Evolutionary conservation across 2,888 invertebrate genomes (phyloP).

Genomic region (Leucophora obtusa): DNA sequence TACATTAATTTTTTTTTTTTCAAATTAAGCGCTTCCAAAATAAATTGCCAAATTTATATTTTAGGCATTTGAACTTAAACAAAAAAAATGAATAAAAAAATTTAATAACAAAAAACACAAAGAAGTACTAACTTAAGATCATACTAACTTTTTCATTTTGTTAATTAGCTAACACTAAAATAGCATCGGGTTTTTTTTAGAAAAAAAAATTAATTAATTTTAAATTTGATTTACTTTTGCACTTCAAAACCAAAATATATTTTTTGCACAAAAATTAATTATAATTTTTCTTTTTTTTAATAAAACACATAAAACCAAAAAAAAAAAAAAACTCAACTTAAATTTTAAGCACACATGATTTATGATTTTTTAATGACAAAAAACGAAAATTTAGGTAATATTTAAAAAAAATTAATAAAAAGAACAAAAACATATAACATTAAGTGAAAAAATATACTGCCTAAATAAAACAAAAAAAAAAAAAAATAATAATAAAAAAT

Average conservation of each 20-base stretch:
- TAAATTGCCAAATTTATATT: constrained; percentile 78
- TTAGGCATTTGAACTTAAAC: constrained; percentile 54
- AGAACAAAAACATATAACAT: constrained; percentile 56
- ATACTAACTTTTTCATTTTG: constrained; percentile 25
- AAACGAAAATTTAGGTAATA: constrained; percentile 54
- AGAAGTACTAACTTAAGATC: constrained; percentile 26
- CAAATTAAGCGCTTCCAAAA: constrained; percentile 77
- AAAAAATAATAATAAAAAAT: constrained; percentile 36
- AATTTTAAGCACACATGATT: constrained; percentile 56
- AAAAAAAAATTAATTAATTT: constrained; percentile 27
- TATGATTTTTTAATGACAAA: constrained; percentile 56
- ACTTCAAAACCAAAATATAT: constrained; percentile 55
- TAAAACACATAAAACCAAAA: constrained; percentile 39
- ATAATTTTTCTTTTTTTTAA: constrained; percentile 54
- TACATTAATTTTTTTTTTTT: not conserved
- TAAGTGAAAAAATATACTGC: constrained; percentile 74
- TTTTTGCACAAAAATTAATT: constrained; percentile 59
- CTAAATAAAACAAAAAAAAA: constrained; percentile 69
- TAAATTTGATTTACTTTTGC: constrained; percentile 60
- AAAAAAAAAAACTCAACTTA: constrained; percentile 21
- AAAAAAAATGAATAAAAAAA: constrained; percentile 45
- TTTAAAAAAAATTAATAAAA: constrained; percentile 26
- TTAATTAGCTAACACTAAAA: constrained; percentile 27
- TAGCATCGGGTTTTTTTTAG: constrained; percentile 32
- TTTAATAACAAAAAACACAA: constrained; percentile 23